phyloP scores from a whole-genome alignment of 2,113 vertebrate genomes.

The Oreotrochilus melanogaster region DNA sequence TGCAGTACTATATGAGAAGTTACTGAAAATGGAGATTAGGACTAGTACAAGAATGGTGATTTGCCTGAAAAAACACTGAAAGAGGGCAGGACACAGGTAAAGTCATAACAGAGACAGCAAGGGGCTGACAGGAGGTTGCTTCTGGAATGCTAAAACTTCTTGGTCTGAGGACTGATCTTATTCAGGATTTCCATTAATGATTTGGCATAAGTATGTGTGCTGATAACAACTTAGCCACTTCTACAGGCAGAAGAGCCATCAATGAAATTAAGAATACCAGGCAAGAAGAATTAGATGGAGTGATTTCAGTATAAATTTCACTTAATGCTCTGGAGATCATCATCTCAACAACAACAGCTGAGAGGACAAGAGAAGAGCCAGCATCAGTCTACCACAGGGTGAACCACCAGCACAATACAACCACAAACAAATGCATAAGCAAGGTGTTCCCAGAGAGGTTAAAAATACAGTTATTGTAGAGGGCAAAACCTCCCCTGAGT shows the following conservation, averaged over 20 bases:
- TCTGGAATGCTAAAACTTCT: background rate
- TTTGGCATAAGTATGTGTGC: background rate
- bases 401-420: background rate
- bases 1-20: background rate
- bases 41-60: background rate
- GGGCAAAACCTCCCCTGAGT: background rate
- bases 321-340: background rate
- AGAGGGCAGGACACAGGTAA: background rate
- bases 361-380: background rate
- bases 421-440: background rate
- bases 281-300: background rate
- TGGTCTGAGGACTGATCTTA: background rate
- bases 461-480: background rate
- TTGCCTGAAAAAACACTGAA: background rate
- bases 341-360: background rate
- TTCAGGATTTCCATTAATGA: background rate
- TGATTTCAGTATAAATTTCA: background rate
- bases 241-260: background rate
- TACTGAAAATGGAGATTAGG: background rate
- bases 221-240: background rate
- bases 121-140: background rate
- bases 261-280: conserved; percentile 8
- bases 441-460: background rate
- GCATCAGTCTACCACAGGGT: background rate
- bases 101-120: background rate